Conservation (phyloP, 2,797 vertebrate genomes). For the Lepus townsendii region DNA sequence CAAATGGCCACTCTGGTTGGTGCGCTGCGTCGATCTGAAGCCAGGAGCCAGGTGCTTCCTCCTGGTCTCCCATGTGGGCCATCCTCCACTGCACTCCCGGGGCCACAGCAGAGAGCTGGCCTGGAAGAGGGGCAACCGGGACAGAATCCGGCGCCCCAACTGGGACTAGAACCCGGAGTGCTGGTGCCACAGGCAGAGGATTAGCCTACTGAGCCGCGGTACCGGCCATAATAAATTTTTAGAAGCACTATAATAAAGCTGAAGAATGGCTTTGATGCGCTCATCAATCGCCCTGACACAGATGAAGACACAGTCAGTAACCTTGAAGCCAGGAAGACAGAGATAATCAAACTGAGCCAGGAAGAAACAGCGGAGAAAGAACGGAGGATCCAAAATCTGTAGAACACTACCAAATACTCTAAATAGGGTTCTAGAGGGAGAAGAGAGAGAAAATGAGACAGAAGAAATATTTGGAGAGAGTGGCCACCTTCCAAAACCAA, state of each 20-base stretch:
- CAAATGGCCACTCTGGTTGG: no score
- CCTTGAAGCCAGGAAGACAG: neutral
- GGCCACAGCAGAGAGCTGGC: no score
- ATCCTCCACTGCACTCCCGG: no score
- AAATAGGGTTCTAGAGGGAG: neutral
- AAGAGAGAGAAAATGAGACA: neutral
- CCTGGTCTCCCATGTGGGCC: no score
- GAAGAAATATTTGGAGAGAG: conserved; percentile 15
- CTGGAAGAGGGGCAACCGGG: no score
- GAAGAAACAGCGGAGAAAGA: neutral
- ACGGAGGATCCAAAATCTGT: neutral
- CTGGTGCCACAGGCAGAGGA: no score
- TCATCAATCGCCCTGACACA: neutral
- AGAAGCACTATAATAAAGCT: neutral
- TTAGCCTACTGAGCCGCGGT: no score
- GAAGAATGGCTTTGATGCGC: neutral
- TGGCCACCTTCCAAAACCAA: neutral
- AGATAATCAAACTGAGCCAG: neutral
- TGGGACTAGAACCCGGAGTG: no score
- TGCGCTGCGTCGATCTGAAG: no score
- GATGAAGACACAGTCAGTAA: neutral
- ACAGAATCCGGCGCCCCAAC: no score
- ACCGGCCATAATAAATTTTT: no score
- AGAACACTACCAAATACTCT: neutral
- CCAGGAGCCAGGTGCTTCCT: no score